phyloP scores from a whole-genome alignment of 2,888 invertebrate species.

The Drosophila kambysellisi region DNA sequence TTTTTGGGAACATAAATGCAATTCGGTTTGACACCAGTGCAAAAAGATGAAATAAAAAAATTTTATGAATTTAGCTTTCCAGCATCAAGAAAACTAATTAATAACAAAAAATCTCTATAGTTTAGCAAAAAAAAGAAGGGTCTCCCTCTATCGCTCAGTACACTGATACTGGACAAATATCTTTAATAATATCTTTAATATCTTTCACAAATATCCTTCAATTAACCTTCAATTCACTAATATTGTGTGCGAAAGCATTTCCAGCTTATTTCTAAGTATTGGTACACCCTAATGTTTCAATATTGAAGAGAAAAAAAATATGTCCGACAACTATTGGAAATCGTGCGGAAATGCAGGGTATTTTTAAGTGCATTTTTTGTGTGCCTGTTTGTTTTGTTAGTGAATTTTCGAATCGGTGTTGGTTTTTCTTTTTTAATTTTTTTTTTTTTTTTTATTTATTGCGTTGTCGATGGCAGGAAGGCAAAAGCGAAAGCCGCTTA shows the following conservation, averaged over 20 bases:
- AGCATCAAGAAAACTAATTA: background rate
- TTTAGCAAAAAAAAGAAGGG: no score
- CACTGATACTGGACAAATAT: background rate
- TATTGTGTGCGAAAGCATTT: background rate
- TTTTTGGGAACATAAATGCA: background rate
- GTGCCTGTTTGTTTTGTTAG: background rate
- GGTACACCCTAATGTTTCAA: background rate
- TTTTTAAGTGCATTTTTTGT: background rate
- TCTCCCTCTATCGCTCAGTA: background rate
- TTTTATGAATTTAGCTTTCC: background rate
- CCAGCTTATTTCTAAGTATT: background rate
- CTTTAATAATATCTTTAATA: no score
- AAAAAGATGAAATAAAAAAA: background rate
- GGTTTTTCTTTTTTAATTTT: constrained; percentile 1
- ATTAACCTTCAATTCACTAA: no score
- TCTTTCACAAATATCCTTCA: no score
- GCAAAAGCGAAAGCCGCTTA: constrained; percentile 71
- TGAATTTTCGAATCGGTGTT: constrained; percentile 7
- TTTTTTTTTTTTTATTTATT: constrained; percentile 4
- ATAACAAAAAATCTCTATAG: background rate
- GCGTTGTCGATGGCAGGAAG: constrained; percentile 49
- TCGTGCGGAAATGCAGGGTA: constrained; percentile 9
- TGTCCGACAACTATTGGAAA: background rate
- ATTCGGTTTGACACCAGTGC: background rate
- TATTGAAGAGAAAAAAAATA: background rate